phyloP scores from a whole-genome alignment of 2,888 invertebrate species.

The Amblyjoppa proteus region DNA sequence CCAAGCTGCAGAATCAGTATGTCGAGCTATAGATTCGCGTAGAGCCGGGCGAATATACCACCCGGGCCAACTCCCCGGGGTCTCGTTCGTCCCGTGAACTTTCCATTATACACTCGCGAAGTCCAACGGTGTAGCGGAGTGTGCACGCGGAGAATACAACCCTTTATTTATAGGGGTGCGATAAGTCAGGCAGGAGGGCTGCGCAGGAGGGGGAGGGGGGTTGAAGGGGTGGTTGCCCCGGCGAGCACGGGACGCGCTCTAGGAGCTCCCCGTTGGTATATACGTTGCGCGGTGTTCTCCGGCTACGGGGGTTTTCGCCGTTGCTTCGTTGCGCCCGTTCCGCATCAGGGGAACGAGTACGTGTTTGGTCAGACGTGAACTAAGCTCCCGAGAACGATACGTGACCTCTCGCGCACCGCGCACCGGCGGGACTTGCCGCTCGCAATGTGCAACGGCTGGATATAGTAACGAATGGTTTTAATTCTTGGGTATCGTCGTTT shows the following conservation, averaged over 20 bases:
- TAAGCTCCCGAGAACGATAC: constrained; percentile 68
- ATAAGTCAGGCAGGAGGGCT: constrained; percentile 63
- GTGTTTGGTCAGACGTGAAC: constrained; percentile 70
- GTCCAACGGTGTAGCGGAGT: constrained; percentile 52
- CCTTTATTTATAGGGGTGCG: constrained; percentile 69
- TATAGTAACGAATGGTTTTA: constrained; percentile 64
- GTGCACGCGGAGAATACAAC: constrained; percentile 61
- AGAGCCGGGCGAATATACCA: neutral
- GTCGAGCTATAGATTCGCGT: constrained; percentile 24
- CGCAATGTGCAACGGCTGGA: constrained; percentile 26
- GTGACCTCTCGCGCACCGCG: constrained; percentile 62
- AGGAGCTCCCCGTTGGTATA: constrained; percentile 29
- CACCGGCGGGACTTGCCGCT: constrained; percentile 35
- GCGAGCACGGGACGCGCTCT: neutral
- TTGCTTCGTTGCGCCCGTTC: constrained; percentile 65
- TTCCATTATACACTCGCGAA: constrained; percentile 62
- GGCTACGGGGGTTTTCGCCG: constrained; percentile 46
- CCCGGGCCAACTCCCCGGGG: constrained; percentile 48
- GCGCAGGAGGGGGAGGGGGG: constrained; percentile 9
- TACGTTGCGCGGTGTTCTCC: constrained; percentile 38
- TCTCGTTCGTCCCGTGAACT: constrained; percentile 65
- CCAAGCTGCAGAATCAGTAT: constrained; percentile 12
- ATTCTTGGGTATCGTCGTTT: constrained; percentile 54
- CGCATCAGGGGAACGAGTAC: constrained; percentile 68
- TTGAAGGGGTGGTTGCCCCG: neutral